A percentile compares a stretch with the other conserved stretches of the same genome.
phyloP scores from a whole-genome alignment of 2,797 vertebrate genomes.

The Macropodus opercularis region DNA sequence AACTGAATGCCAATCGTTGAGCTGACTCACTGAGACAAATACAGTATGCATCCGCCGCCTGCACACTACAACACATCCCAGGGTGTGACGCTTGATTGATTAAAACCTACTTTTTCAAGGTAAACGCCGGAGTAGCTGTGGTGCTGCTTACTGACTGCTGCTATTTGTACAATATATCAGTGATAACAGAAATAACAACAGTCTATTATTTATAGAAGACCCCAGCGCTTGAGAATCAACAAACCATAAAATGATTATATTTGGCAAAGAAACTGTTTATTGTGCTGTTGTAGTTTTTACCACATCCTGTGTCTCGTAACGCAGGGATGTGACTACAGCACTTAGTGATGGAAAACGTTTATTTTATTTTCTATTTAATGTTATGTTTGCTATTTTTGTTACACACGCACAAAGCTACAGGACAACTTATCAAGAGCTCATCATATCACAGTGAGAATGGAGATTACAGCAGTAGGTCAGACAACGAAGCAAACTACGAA shows the following conservation, averaged over 20 bases:
- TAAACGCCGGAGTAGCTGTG: slow-evolving; percentile 30
- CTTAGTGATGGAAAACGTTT: too few relatives aligned
- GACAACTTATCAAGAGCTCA: too few relatives aligned
- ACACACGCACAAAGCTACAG: too few relatives aligned
- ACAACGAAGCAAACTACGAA: slow-evolving; percentile 33
- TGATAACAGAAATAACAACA: neutral
- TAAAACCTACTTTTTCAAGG: slow-evolving; percentile 54
- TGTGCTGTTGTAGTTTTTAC: too few relatives aligned
- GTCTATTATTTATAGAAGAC: neutral
- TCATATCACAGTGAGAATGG: neutral
- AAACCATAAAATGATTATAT: neutral
- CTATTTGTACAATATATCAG: neutral
- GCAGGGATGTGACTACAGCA: too few relatives aligned
- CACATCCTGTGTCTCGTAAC: too few relatives aligned
- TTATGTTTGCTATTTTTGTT: too few relatives aligned
- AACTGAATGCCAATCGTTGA: slow-evolving; percentile 80
- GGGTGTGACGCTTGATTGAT: slow-evolving; percentile 59
- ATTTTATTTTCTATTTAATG: too few relatives aligned
- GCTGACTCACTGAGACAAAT: slow-evolving; percentile 73
- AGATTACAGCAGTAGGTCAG: slow-evolving; percentile 36
- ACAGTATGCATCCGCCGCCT: slow-evolving; percentile 54
- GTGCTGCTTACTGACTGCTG: neutral
- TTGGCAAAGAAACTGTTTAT: neutral
- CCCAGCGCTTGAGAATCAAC: neutral
- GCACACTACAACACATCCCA: slow-evolving; percentile 37